Conservation (phyloP, 2,113 vertebrate species). For the Hippocampus comes region DNA sequence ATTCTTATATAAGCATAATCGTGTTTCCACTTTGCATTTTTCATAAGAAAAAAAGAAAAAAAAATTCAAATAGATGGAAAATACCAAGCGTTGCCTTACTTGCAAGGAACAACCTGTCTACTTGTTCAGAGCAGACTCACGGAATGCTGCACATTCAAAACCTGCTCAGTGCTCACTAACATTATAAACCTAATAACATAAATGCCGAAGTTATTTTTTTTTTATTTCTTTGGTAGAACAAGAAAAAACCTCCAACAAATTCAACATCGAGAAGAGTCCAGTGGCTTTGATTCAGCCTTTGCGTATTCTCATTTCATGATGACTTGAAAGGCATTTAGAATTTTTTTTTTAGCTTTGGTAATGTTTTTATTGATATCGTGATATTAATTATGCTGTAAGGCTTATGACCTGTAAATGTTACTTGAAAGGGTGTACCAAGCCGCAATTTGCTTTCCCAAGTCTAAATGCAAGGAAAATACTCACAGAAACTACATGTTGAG, state of each 20-base stretch:
- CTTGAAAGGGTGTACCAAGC: no score
- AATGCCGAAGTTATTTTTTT: no score
- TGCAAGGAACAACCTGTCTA: background rate
- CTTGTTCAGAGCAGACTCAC: background rate
- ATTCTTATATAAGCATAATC: slow-evolving; percentile 10
- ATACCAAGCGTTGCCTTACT: background rate
- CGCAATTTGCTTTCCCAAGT: no score
- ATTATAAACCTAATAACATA: background rate
- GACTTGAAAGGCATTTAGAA: no score
- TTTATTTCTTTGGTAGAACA: background rate
- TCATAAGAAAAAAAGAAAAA: background rate
- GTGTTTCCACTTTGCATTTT: background rate
- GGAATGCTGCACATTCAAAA: background rate
- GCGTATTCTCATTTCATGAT: background rate
- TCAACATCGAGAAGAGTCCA: background rate
- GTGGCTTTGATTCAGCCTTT: background rate
- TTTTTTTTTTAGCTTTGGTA: no score
- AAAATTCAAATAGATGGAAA: background rate
- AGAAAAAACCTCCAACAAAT: background rate
- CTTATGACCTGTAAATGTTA: no score
- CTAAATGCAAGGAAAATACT: no score
- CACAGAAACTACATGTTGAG: no score
- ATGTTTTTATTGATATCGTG: no score
- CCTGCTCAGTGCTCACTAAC: background rate
- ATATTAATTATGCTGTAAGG: no score